phyloP scores from a whole-genome alignment of 2,113 vertebrate genomes.

The Pelvicachromis taeniatus region DNA sequence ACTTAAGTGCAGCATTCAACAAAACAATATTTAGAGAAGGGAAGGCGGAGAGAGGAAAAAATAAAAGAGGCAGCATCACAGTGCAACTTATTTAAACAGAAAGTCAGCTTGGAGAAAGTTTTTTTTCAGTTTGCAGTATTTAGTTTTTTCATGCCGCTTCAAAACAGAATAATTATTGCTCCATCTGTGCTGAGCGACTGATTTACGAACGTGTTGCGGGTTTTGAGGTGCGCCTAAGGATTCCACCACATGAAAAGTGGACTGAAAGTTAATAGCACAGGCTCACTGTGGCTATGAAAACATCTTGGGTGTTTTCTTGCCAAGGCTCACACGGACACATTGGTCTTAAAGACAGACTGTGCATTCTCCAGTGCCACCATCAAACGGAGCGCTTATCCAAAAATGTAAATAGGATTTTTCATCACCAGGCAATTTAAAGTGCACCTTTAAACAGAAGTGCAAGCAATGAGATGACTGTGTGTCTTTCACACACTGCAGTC shows the following conservation, averaged over 20 bases:
- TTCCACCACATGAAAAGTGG: constrained; percentile 55
- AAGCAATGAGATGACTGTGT: neutral
- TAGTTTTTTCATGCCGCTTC: constrained; percentile 7
- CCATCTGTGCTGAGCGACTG: constrained; percentile 22
- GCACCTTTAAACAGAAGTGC: neutral
- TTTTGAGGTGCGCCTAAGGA: constrained; percentile 39
- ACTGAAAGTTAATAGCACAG: constrained; percentile 45
- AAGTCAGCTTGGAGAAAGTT: neutral
- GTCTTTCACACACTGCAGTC: neutral
- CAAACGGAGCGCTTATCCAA: constrained; percentile 10
- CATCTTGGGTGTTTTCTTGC: constrained; percentile 45
- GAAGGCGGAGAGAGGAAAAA: neutral
- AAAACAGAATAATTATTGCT: neutral
- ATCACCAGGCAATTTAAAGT: constrained; percentile 10
- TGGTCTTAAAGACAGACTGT: constrained; percentile 17
- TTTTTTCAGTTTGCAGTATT: neutral
- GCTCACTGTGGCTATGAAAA: constrained; percentile 49
- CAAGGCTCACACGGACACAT: constrained; percentile 27
- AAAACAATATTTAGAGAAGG: neutral
- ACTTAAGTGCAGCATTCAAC: neutral
- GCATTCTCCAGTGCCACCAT: constrained; percentile 17
- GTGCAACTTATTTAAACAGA: neutral
- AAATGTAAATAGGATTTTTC: constrained; percentile 36
- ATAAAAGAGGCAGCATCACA: neutral
- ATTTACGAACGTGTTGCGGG: constrained; percentile 62